Evolutionary conservation across 2,113 vertebrate species (phyloP).

Genomic region (Actenoides lindsayi): DNA sequence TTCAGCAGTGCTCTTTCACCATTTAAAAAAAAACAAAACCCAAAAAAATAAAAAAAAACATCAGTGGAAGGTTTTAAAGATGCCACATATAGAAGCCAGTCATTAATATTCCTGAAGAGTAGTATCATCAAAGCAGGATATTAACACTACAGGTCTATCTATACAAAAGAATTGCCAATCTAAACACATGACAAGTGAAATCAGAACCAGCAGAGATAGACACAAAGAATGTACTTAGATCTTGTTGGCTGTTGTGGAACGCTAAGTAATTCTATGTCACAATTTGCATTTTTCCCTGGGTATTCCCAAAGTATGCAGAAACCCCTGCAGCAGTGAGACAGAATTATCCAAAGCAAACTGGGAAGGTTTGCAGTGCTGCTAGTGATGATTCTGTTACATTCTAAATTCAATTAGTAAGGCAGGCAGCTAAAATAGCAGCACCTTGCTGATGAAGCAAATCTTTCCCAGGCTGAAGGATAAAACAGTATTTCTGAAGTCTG

Average conservation of each 20-base stretch:
- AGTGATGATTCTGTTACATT: slow-evolving; percentile 25
- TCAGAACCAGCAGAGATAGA: slow-evolving; percentile 13
- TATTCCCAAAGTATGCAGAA: slow-evolving; percentile 34
- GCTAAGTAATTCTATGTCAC: slow-evolving; percentile 26
- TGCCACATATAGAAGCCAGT: not conserved
- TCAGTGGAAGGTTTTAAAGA: slow-evolving; percentile 5
- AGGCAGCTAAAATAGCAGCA: slow-evolving; percentile 30
- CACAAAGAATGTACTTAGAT: not conserved
- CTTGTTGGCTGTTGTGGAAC: not conserved
- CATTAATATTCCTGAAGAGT: slow-evolving; percentile 51
- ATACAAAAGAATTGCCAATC: slow-evolving; percentile 51
- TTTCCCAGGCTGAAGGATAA: slow-evolving; percentile 13
- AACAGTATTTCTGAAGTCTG: not conserved
- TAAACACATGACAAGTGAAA: slow-evolving; percentile 45
- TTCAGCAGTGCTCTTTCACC: slow-evolving; percentile 28
- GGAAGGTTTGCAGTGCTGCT: slow-evolving; percentile 15
- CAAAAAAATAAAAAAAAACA: not conserved
- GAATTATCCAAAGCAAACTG: slow-evolving; percentile 53
- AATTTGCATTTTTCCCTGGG: slow-evolving; percentile 36
- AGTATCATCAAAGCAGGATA: slow-evolving; percentile 56
- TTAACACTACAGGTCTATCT: slow-evolving; percentile 59
- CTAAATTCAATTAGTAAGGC: slow-evolving; percentile 40
- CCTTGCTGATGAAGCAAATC: slow-evolving; percentile 45
- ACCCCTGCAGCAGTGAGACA: not conserved
- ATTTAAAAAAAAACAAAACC: not conserved